These are phyloP conservation scores for Harpagus bidentatus DNA, from an alignment of 2,113 vertebrate species.

Conservation along the genomic window DNA sequence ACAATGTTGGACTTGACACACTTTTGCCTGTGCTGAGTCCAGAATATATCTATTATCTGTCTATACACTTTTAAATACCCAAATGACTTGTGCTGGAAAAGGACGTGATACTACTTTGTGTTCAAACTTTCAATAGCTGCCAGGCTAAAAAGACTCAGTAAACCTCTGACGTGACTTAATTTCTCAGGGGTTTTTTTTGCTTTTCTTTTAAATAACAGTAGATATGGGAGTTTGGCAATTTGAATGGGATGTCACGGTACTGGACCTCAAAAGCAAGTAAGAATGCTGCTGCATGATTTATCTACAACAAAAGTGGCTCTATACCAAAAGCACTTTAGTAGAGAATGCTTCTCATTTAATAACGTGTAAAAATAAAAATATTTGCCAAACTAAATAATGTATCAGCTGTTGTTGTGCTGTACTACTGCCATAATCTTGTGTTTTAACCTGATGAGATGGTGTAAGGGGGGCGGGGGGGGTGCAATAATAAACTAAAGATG, in stretches of 20 bases:
- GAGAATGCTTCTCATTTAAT: not conserved
- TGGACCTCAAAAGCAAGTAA: not conserved
- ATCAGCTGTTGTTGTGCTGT: not conserved
- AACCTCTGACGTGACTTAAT: not conserved
- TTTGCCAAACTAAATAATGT: not conserved
- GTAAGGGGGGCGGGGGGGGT: not conserved
- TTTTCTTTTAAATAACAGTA: not conserved
- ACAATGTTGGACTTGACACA: rapidly evolving
- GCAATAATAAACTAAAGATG: not conserved
- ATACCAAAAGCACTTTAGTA: not conserved
- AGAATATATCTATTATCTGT: not conserved
- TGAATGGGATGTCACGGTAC: not conserved
- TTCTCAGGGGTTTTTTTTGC: not conserved
- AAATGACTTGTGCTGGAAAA: not conserved
- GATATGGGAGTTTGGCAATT: not conserved
- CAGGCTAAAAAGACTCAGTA: not conserved
- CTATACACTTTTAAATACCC: not conserved
- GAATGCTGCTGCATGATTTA: not conserved
- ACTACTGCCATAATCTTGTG: not conserved
- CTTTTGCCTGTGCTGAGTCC: not conserved
- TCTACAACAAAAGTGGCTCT: not conserved
- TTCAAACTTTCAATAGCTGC: not conserved
- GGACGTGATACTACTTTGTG: not conserved
- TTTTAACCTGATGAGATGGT: not conserved
- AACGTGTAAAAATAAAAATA: conserved; percentile 1